Base-by-base conservation (phyloP, 2,888 invertebrate genomes). In the Cheilosia variabilis region DNA sequence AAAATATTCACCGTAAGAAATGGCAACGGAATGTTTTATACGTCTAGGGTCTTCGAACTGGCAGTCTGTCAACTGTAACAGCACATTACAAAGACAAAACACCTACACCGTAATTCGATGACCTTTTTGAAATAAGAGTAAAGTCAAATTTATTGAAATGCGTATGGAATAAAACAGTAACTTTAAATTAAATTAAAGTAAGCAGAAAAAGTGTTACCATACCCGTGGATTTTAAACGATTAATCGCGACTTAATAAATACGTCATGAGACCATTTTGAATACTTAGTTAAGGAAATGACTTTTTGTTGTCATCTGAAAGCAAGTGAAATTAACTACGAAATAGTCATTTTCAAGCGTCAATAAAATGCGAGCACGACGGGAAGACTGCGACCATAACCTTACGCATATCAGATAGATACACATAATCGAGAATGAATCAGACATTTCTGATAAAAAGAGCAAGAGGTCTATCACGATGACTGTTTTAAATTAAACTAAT, bases 401-500 rank as follows among this genome's bases (percentile, higher is more conserved):
- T 45, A 37, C 37, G 37, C 37, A 37, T 37, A 37, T 4, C 13
- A 37, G 9, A 34, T 34, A 34, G 34, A 13, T 37, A 10, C 3
- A 37, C 37, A 37, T 37, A 13, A 37, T 37, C 13, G 37, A 7
- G 22, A 37, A 34, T 52, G 65, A 65, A 50, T 65, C 63, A 22
- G 17, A 9, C 5, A 6, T 19, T n/a, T 22, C 0, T 31, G 24
- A 19, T 43, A 17, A 52, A 52, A 17, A 10, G 13, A 62, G 1
- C 2, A 15, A n/a, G 19, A 15, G 2, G 13, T 45, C 27, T 47
- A 19, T 13, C 7, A 6, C 47, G 50, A 65, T 65, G 50, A 52
- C n/a, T 53, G 13, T 43, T 52, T 53, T n/a, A 10, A 24, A 66
- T 6, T 41, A 53, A 53, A 66, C 17, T 27, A 15, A 66, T 53